Conservation (phyloP, 2,797 vertebrate genomes). For the Acanthurus leucopareius region DNA sequence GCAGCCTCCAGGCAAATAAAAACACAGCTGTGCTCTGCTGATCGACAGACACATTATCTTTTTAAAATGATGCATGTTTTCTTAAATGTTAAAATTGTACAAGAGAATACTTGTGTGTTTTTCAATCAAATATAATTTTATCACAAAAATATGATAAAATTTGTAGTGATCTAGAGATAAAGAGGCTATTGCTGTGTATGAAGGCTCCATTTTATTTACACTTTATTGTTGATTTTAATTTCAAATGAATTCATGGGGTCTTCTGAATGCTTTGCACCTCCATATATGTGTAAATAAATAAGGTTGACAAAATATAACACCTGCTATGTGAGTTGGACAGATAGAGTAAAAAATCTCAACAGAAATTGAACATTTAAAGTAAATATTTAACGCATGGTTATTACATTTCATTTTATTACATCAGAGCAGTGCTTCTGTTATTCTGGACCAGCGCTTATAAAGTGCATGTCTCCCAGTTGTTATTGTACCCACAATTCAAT, state of each 20-base stretch:
- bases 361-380: conserved; percentile 1
- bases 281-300: conserved; percentile 2
- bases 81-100: too few relatives aligned
- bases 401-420: conserved; percentile 46
- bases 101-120: too few relatives aligned
- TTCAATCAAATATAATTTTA: too few relatives aligned
- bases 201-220: too few relatives aligned
- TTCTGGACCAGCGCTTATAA: conserved; percentile 8
- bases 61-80: too few relatives aligned
- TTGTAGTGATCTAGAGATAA: too few relatives aligned
- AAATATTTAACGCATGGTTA: background rate
- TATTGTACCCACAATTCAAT: conserved; percentile 18
- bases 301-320: background rate
- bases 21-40: too few relatives aligned
- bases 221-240: too few relatives aligned
- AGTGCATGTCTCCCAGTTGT: background rate
- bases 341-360: background rate
- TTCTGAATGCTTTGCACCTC: background rate
- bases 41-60: too few relatives aligned
- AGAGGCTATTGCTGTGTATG: too few relatives aligned
- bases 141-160: too few relatives aligned
- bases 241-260: background rate
- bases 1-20: too few relatives aligned
- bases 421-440: conserved; percentile 22
- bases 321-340: background rate